phyloP scores from a whole-genome alignment of 2,888 invertebrate genomes.

The Oegoconia quadripuncta region DNA sequence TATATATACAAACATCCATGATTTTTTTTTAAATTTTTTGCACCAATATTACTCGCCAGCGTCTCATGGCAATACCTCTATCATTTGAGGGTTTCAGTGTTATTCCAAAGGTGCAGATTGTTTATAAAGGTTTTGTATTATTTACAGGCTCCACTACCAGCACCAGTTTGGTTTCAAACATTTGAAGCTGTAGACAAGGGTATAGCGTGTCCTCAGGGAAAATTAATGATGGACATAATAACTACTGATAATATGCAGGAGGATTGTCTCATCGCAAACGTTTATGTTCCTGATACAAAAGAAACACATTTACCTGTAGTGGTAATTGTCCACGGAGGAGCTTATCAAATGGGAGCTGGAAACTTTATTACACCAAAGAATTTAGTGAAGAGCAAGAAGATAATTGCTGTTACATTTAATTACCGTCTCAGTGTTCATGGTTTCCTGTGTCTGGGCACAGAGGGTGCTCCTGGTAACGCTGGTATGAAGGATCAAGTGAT shows the following conservation, averaged over 20 bases:
- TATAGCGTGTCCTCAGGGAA: slow-evolving; percentile 10
- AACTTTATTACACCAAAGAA: slow-evolving; percentile 15
- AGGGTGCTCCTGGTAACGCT: slow-evolving; percentile 41
- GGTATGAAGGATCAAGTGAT: slow-evolving; percentile 47
- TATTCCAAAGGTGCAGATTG: too few relatives aligned
- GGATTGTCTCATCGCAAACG: slow-evolving; percentile 50
- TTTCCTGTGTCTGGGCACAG: slow-evolving; percentile 35
- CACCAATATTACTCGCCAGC: too few relatives aligned
- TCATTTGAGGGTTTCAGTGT: too few relatives aligned
- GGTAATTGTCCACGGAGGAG: slow-evolving; percentile 37
- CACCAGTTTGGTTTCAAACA: slow-evolving; percentile 30
- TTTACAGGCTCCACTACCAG: slow-evolving; percentile 40
- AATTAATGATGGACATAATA: background rate
- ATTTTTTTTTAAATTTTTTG: too few relatives aligned
- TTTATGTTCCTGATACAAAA: slow-evolving; percentile 45
- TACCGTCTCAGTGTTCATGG: slow-evolving; percentile 35
- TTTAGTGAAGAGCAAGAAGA: slow-evolving; percentile 25
- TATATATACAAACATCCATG: too few relatives aligned
- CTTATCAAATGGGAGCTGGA: slow-evolving; percentile 26
- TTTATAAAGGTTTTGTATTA: too few relatives aligned
- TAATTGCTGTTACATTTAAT: slow-evolving; percentile 32
- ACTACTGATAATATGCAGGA: slow-evolving; percentile 25
- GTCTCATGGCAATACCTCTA: too few relatives aligned
- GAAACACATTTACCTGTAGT: slow-evolving; percentile 31
- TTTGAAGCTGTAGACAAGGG: slow-evolving; percentile 28